phyloP scores from a whole-genome alignment of 2,113 vertebrate genomes.

The Origma solitaria region DNA sequence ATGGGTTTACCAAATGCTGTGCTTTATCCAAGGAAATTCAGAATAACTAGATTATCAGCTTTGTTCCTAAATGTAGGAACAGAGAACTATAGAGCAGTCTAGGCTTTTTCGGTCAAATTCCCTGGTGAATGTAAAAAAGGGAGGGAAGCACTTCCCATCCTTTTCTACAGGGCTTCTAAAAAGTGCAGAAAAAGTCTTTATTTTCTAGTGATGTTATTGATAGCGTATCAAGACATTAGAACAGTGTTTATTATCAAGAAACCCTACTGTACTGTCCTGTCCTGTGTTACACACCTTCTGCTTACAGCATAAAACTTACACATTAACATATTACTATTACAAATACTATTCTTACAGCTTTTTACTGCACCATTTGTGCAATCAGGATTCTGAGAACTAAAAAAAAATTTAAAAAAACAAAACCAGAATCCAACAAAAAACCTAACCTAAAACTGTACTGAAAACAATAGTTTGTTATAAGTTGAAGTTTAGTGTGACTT shows the following conservation, averaged over 20 bases:
- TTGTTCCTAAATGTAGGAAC: constrained; percentile 40
- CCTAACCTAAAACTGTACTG: background rate
- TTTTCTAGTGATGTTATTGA: background rate
- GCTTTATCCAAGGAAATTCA: constrained; percentile 17
- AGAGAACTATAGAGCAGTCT: background rate
- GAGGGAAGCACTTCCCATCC: background rate
- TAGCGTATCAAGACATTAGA: background rate
- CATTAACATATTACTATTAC: background rate
- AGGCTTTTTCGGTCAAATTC: constrained; percentile 23
- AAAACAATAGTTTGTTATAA: background rate
- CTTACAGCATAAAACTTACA: background rate
- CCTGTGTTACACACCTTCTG: background rate
- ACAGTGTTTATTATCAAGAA: background rate
- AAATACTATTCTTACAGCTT: background rate
- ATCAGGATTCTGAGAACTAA: background rate
- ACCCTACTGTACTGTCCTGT: background rate
- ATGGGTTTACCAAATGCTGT: background rate
- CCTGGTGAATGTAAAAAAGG: background rate
- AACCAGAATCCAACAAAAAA: background rate
- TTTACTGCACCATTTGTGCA: background rate
- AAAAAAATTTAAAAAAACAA: background rate
- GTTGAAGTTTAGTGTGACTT: background rate
- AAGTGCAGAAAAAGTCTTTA: background rate
- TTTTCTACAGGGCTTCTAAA: background rate
- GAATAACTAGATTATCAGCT: constrained; percentile 12